Percentiles rank a stretch among this genome's conserved stretches.
phyloP scores from a whole-genome alignment of 2,888 invertebrate genomes.

The Andrena hattorfiana region DNA sequence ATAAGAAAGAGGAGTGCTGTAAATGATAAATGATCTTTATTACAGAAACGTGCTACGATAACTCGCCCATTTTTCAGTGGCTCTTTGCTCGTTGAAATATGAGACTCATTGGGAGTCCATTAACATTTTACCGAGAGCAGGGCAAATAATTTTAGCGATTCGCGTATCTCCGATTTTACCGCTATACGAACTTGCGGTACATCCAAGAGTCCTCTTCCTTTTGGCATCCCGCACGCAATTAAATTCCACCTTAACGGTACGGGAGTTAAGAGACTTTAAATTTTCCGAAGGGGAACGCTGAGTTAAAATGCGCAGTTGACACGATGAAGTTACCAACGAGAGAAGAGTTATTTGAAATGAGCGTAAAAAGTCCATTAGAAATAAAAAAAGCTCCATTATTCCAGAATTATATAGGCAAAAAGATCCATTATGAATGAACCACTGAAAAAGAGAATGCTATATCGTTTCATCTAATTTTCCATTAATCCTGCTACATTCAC shows the following conservation, averaged over 20 bases:
- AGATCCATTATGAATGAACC: too few species aligned
- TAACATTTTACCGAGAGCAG: slow-evolving; percentile 19
- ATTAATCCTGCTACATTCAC: too few species aligned
- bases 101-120: not conserved
- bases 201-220: slow-evolving; percentile 16
- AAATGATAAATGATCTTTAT: slow-evolving; percentile 13
- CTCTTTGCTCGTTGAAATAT: not conserved
- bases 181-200: slow-evolving; percentile 24
- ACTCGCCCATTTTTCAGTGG: slow-evolving; percentile 6
- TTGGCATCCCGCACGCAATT: slow-evolving; percentile 22
- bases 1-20: not conserved
- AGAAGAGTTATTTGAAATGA: not conserved
- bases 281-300: slow-evolving; percentile 33
- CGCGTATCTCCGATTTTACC: slow-evolving; percentile 19
- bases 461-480: too few species aligned
- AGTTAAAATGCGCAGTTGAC: slow-evolving; percentile 3
- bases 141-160: slow-evolving; percentile 22
- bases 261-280: slow-evolving; percentile 36
- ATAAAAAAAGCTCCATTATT: too few species aligned
- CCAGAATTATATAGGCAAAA: too few species aligned
- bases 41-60: slow-evolving; percentile 14
- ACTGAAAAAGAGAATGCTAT: too few species aligned
- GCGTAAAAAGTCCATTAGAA: too few species aligned
- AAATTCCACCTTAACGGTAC: slow-evolving; percentile 36
- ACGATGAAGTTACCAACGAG: not conserved